Conservation (phyloP, 1,140 invertebrate species). For the Aphis gossypii region DNA sequence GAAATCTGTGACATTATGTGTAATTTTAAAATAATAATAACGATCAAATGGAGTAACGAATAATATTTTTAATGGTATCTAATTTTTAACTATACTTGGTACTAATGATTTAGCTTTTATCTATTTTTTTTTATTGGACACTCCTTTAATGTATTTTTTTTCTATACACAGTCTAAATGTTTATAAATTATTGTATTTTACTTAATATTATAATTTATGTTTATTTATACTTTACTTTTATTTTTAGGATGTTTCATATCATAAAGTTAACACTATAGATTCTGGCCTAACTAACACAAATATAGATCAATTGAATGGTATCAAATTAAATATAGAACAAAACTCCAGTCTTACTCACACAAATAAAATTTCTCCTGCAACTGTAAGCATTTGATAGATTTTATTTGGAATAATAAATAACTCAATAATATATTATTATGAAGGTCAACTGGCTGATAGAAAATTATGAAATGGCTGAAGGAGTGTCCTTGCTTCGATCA, state of each 20-base stretch:
- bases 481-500: slow-evolving; percentile 93
- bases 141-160: slow-evolving; percentile 54
- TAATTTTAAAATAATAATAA: too few species aligned
- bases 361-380: slow-evolving; percentile 85
- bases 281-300: slow-evolving; percentile 63
- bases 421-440: slow-evolving; percentile 9
- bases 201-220: neutral
- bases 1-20: too few species aligned
- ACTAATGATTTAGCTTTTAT: too few species aligned
- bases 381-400: slow-evolving; percentile 73
- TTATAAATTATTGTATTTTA: neutral
- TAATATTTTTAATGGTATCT: too few species aligned
- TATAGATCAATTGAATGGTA: slow-evolving; percentile 64
- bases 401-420: slow-evolving; percentile 61
- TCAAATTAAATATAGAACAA: slow-evolving; percentile 64
- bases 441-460: slow-evolving; percentile 96
- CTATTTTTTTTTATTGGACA: too few species aligned
- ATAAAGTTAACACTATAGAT: slow-evolving; percentile 52
- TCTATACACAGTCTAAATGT: slow-evolving; percentile 64
- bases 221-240: slow-evolving; percentile 44
- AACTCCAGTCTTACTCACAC: slow-evolving; percentile 78
- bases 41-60: too few species aligned
- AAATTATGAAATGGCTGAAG: slow-evolving; percentile 98
- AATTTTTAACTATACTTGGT: too few species aligned
- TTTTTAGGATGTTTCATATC: slow-evolving; percentile 61